These are phyloP conservation scores for Echinops telfairi DNA, from an alignment of 2,113 vertebrate genomes.

Conservation along the genomic window DNA sequence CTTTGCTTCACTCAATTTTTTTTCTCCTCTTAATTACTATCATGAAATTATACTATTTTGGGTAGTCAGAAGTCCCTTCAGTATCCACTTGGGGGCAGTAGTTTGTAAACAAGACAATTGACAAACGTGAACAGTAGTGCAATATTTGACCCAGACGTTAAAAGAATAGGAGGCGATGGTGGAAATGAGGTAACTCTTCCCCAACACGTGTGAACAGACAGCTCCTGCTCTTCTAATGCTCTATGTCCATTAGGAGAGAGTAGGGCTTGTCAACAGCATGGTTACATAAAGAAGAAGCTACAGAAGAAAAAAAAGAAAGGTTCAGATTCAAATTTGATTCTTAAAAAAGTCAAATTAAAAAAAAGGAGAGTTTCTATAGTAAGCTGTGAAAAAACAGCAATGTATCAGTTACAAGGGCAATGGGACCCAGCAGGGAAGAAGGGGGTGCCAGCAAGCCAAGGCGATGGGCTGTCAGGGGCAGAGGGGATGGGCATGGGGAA, in stretches of 20 bases:
- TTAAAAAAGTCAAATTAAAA: background rate
- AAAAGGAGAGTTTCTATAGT: constrained; percentile 27
- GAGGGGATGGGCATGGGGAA: background rate
- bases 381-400: constrained; percentile 50
- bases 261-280: constrained; percentile 87
- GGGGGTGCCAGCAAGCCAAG: background rate
- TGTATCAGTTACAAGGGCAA: background rate
- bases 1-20: constrained; percentile 59
- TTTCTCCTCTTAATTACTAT: constrained; percentile 29
- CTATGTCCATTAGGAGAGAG: constrained; percentile 86
- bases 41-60: constrained; percentile 14
- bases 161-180: constrained; percentile 83
- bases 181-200: constrained; percentile 89
- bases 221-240: constrained; percentile 87
- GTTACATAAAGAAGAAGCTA: constrained; percentile 93
- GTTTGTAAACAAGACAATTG: constrained; percentile 81
- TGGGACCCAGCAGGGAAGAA: rapidly evolving
- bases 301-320: constrained; percentile 87
- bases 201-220: constrained; percentile 77
- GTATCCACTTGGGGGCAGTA: constrained; percentile 24
- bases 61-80: constrained; percentile 58
- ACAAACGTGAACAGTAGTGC: constrained; percentile 78
- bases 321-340: constrained; percentile 86
- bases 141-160: constrained; percentile 81
- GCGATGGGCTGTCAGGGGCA: background rate